A percentile compares a stretch with the other conserved stretches of the same genome.
phyloP scores from a whole-genome alignment of 1,140 invertebrate genomes.

The Mya arenaria region DNA sequence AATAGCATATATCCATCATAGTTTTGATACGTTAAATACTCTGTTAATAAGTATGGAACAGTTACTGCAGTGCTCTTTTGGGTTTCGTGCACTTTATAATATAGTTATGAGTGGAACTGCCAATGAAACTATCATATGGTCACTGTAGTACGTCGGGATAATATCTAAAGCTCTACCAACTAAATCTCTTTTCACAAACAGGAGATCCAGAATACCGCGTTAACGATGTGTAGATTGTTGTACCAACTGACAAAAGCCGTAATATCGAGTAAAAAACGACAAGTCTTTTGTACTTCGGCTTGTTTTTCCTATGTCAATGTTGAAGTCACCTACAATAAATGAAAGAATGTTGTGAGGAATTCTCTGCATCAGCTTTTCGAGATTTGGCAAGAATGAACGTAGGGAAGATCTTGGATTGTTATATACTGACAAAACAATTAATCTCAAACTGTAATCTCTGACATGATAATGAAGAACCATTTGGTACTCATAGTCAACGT shows the following conservation, averaged over 20 bases:
- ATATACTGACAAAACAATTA: not conserved
- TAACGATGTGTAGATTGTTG: not conserved
- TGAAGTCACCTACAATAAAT: not conserved
- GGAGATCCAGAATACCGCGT: not conserved
- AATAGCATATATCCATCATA: too few species aligned
- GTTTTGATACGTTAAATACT: too few species aligned
- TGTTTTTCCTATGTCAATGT: conserved; percentile 3
- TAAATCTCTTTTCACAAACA: too few species aligned
- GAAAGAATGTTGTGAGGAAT: not conserved
- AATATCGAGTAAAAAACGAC: not conserved
- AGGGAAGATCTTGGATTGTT: not conserved
- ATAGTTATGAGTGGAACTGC: too few species aligned
- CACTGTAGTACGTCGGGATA: too few species aligned
- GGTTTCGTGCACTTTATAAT: too few species aligned
- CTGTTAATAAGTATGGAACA: too few species aligned
- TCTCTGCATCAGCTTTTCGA: not conserved
- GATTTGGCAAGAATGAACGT: not conserved
- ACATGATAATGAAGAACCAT: too few species aligned
- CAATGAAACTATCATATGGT: too few species aligned
- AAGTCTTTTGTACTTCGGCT: not conserved
- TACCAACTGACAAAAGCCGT: not conserved
- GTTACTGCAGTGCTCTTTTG: too few species aligned
- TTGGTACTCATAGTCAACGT: not conserved
- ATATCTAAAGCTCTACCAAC: too few species aligned
- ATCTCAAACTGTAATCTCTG: too few species aligned